These are phyloP conservation scores for Pituophis catenifer DNA, from an alignment of 2,113 vertebrate genomes.

Conservation along the genomic window DNA sequence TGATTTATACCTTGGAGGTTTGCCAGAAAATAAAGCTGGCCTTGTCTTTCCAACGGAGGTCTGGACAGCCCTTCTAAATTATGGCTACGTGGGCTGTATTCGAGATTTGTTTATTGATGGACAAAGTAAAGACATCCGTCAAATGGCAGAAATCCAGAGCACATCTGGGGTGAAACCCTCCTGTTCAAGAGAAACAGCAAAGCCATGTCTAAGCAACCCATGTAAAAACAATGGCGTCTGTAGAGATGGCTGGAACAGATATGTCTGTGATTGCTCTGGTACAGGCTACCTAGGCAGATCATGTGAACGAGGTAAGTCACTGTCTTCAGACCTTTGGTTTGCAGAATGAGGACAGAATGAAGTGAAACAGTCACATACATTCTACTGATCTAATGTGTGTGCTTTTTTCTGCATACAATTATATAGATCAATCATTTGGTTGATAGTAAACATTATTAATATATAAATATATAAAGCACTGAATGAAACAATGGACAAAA, in stretches of 20 bases:
- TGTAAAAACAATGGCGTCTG: conserved; percentile 95
- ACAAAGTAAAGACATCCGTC: conserved; percentile 94
- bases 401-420: background rate
- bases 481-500: background rate
- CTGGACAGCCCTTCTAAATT: conserved; percentile 97
- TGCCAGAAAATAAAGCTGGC: conserved; percentile 93
- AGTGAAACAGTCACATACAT: background rate
- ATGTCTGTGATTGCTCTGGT: conserved; percentile 95
- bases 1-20: conserved; percentile 91
- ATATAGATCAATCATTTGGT: background rate
- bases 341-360: background rate
- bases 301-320: conserved; percentile 89
- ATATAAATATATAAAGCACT: background rate
- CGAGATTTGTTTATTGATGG: conserved; percentile 96
- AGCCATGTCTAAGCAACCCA: conserved; percentile 95
- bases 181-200: conserved; percentile 90
- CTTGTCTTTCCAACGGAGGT: conserved; percentile 95
- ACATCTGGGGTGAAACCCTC: conserved; percentile 95
- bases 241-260: conserved; percentile 97
- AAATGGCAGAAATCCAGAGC: conserved; percentile 92
- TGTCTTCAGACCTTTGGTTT: background rate
- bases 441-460: background rate
- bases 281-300: conserved; percentile 93
- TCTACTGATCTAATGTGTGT: background rate
- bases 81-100: conserved; percentile 97